Evolutionary conservation across 1,140 invertebrate genomes (phyloP), one percentile per base, ranked within the genome.

Genomic region (Drosophila willistoni): DNA sequence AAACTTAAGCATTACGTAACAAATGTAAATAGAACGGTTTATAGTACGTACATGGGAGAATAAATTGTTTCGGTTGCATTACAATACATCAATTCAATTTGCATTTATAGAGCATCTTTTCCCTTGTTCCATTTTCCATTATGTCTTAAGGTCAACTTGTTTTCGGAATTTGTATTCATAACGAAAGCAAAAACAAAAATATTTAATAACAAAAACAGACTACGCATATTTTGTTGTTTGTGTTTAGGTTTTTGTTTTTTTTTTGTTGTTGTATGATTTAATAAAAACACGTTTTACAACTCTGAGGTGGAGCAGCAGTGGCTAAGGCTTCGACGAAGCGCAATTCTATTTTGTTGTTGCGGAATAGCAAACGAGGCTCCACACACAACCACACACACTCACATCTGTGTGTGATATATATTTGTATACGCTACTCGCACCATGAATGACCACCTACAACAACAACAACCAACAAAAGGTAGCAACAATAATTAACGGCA

Each of bases 231-330:
- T 74, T 42, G 77, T 62, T 64, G 62, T 81, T 71, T 25, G 29
- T 29, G 29, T 29, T 29, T 29, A 29, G 29, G 29, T 51, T 64
- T 56, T 22, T 22, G 19, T 22, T 0, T 25, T 25, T 25, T 25
- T 44, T 66, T 65, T 44, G n/a, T 44, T 47, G 7, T 19, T 29
- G 67, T 14, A 7, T 29, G 6, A 47, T 66, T 87, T 82, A 82
- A 79, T 79, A 79, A 79, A 86, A 87, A 87, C 83, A 87, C 77
- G 83, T 87, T 87, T 89, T 89, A 89, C 83, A 87, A 83, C 83
- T 87, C 73, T 72, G 67, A 67, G 83, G 39, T 41, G 36, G 34
- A 57, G 42, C 39, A 7, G 44, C 14, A n/a, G 17, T 51, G 44
- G 17, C 44, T 47, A 17, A 47, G 29, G 55, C 72, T 75, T 61